Percentiles rank a stretch among this genome's conserved stretches.
Conservation (phyloP, 1,140 invertebrate genomes). For the Aleiodes sp. region DNA sequence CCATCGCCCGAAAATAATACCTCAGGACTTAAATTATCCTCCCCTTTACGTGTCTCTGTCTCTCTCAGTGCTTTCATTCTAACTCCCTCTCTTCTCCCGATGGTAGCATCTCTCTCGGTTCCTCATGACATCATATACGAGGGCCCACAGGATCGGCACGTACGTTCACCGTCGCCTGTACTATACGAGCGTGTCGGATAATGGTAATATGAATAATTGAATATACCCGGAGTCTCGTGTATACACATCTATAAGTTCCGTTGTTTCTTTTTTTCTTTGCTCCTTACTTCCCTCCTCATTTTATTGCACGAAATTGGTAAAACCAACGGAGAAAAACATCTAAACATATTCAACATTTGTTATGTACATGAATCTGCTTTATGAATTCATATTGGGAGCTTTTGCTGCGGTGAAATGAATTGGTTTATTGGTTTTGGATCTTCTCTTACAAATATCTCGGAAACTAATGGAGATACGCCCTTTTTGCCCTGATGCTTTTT, state of each 20-base stretch:
- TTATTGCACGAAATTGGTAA: background rate
- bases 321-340: background rate
- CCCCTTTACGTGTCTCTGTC: background rate
- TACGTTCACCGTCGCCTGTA: slow-evolving; percentile 34
- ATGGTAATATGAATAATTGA: slow-evolving; percentile 51
- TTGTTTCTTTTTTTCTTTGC: background rate
- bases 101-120: background rate
- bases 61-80: too few species aligned
- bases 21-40: slow-evolving; percentile 28
- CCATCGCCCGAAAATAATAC: slow-evolving; percentile 32
- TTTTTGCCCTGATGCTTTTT: too few species aligned
- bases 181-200: slow-evolving; percentile 23
- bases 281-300: background rate
- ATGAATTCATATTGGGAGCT: too few species aligned
- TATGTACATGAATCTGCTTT: slow-evolving; percentile 1
- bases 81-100: slow-evolving; percentile 4
- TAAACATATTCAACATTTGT: slow-evolving; percentile 2
- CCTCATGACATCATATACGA: background rate
- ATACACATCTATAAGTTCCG: slow-evolving; percentile 19
- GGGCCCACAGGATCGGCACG: slow-evolving; percentile 39
- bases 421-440: too few species aligned
- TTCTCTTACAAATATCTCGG: too few species aligned
- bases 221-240: slow-evolving; percentile 41
- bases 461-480: too few species aligned
- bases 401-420: too few species aligned